Percentiles rank a stretch among this genome's conserved stretches.
Conservation (phyloP, 2,888 invertebrate genomes). For the Caenorhabditis auriculariae region DNA sequence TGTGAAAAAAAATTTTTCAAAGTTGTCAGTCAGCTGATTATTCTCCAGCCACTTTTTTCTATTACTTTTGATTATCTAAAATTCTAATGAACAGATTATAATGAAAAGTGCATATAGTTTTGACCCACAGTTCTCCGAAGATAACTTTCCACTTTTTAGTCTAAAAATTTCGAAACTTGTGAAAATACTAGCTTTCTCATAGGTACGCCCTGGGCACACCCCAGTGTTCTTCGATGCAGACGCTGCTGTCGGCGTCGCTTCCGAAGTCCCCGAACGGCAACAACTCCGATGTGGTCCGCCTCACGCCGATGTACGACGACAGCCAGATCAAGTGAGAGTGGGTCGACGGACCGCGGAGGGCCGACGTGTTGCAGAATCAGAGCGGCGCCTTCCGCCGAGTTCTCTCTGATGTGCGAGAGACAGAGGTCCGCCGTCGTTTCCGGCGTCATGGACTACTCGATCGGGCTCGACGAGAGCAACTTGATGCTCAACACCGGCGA, state of each 20-base stretch:
- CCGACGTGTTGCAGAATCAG: slow-evolving; percentile 3
- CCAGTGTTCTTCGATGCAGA: neutral
- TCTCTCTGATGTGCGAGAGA: slow-evolving; percentile 35
- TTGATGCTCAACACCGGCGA: slow-evolving; percentile 26
- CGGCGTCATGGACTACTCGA: slow-evolving; percentile 28
- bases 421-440: slow-evolving; percentile 24
- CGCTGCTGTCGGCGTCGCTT: neutral
- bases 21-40: too few species aligned
- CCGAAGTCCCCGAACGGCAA: neutral
- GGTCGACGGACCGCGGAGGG: neutral
- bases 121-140: neutral
- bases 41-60: too few species aligned
- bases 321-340: slow-evolving; percentile 4
- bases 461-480: neutral
- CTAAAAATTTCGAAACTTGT: neutral
- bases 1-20: too few species aligned
- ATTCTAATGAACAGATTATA: too few species aligned
- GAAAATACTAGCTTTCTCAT: neutral
- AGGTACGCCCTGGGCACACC: slow-evolving; percentile 4
- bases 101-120: too few species aligned
- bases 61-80: too few species aligned
- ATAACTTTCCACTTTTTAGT: neutral
- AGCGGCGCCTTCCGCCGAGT: slow-evolving; percentile 29
- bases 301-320: slow-evolving; percentile 1
- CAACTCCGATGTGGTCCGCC: neutral